Conservation (phyloP, 37 sponge, comb jelly and placozoan species). For the Oscarella lobularis region DNA sequence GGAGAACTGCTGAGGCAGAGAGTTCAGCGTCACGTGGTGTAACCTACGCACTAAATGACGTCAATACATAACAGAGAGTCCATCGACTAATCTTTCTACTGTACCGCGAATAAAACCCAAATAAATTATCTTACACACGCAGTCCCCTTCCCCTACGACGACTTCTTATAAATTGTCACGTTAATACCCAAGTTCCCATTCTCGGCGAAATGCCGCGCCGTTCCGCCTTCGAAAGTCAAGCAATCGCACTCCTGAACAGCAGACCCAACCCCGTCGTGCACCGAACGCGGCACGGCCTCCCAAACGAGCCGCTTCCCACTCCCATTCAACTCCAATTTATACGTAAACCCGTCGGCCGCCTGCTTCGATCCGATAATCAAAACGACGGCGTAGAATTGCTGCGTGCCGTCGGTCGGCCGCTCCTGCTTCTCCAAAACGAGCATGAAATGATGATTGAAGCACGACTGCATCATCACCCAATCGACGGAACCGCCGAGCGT, state of each 20-base stretch:
- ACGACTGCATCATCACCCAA: slow-evolving; percentile 99
- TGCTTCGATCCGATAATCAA: slow-evolving; percentile 83
- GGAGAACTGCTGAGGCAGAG: too few relatives aligned
- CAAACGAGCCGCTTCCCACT: slow-evolving; percentile 63
- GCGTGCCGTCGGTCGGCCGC: slow-evolving; percentile 38
- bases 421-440: slow-evolving; percentile 96
- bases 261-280: slow-evolving; percentile 78
- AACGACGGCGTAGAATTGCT: slow-evolving; percentile 95
- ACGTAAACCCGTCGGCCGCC: slow-evolving; percentile 71
- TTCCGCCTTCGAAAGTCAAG: slow-evolving; percentile 84
- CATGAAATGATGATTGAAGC: slow-evolving; percentile 84
- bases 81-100: too few relatives aligned
- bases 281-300: slow-evolving; percentile 89
- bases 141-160: too few relatives aligned
- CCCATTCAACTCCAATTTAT: slow-evolving; percentile 42
- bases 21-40: too few relatives aligned
- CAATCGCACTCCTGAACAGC: slow-evolving; percentile 79
- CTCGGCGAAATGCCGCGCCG: slow-evolving; percentile 82
- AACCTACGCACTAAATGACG: too few relatives aligned
- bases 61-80: too few relatives aligned
- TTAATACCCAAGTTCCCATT: slow-evolving; percentile 90
- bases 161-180: slow-evolving; percentile 51
- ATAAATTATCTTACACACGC: too few relatives aligned
- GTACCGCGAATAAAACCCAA: too few relatives aligned
- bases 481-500: slow-evolving; percentile 87